Evolutionary conservation across 2,113 vertebrate species (phyloP).

Genomic region (Rafetus swinhoei): DNA sequence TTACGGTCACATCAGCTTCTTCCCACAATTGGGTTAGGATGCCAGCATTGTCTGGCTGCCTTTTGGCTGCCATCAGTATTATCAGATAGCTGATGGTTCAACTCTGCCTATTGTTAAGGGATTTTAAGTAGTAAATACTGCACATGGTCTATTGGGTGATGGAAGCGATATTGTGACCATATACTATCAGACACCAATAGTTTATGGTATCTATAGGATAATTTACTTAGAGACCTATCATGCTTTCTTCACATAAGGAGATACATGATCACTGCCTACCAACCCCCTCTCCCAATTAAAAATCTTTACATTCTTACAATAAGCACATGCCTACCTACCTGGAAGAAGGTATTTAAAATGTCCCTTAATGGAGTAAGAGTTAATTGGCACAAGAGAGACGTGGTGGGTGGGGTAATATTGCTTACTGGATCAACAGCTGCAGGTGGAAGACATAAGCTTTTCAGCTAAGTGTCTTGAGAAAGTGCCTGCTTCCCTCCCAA

Average conservation of each 20-base stretch:
- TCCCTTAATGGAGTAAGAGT: not conserved
- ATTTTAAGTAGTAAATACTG: not conserved
- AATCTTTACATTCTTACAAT: not conserved
- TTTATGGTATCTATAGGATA: not conserved
- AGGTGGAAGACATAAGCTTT: not conserved
- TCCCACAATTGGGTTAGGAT: not conserved
- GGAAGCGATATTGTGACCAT: not conserved
- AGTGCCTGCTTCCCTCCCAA: not conserved
- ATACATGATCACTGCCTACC: not conserved
- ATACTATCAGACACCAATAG: not conserved
- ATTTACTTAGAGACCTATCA: not conserved
- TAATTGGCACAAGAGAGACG: not conserved
- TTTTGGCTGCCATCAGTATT: not conserved
- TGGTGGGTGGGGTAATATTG: not conserved
- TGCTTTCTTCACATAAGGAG: not conserved
- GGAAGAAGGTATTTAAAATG: not conserved
- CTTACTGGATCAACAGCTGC: not conserved
- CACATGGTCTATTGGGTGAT: not conserved
- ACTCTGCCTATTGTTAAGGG: not conserved
- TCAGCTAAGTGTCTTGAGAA: not conserved
- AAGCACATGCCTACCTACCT: not conserved
- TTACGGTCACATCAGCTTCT: not conserved
- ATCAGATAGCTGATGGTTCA: rapidly evolving
- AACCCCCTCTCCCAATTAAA: not conserved
- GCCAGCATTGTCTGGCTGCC: rapidly evolving